Conservation (phyloP, 2,113 vertebrate genomes). For the Gobius niger region DNA sequence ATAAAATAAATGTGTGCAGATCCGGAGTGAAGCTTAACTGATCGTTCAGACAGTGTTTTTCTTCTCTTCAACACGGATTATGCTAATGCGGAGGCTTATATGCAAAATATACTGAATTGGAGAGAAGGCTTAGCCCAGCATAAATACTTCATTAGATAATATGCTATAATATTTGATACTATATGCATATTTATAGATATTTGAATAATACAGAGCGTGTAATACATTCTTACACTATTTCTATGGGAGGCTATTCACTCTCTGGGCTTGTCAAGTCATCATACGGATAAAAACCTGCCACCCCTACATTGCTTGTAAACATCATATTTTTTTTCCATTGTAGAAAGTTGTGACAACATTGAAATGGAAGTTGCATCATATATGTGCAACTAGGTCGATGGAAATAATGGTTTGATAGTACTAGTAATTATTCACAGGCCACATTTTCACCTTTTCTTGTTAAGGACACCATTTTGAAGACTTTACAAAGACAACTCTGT, state of each 20-base stretch:
- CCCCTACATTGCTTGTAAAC: too few relatives aligned
- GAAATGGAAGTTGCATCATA: too few relatives aligned
- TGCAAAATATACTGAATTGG: not conserved
- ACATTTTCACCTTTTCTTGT: too few relatives aligned
- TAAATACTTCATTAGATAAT: not conserved
- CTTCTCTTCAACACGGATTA: not conserved
- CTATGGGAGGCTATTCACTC: too few relatives aligned
- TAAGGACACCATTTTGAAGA: too few relatives aligned
- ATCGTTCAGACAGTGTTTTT: not conserved
- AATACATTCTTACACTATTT: not conserved
- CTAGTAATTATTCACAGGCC: too few relatives aligned
- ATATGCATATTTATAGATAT: not conserved
- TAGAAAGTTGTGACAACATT: too few relatives aligned
- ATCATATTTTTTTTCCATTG: too few relatives aligned
- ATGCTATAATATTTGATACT: not conserved
- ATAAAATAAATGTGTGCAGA: not conserved
- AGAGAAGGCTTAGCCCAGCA: not conserved
- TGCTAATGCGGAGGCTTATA: constrained; percentile 1
- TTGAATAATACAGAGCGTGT: not conserved
- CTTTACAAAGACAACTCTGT: too few relatives aligned
- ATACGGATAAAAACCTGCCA: not conserved
- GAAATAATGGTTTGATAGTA: too few relatives aligned
- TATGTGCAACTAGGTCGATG: too few relatives aligned
- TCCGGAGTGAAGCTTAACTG: not conserved
- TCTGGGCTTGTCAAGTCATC: not conserved